Percentiles rank a stretch among this genome's conserved stretches.
phyloP scores from a whole-genome alignment of 2,113 vertebrate genomes.

The Grammomys dolichurus region DNA sequence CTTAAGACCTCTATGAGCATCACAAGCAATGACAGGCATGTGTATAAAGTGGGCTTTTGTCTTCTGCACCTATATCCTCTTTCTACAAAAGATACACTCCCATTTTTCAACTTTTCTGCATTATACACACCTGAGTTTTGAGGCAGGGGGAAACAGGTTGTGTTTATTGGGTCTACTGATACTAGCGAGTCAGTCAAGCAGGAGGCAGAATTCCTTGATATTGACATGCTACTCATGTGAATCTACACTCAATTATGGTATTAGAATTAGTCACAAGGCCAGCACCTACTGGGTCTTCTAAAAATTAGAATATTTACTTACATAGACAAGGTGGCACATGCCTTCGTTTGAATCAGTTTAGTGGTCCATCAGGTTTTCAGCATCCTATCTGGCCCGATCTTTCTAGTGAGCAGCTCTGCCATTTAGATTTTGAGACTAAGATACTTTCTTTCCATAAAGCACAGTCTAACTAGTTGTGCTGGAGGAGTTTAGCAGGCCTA shows the following conservation, averaged over 20 bases:
- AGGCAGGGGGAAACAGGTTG: neutral
- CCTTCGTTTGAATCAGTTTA: neutral
- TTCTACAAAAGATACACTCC: neutral
- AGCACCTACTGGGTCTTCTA: neutral
- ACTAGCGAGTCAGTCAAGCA: neutral
- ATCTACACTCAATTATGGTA: neutral
- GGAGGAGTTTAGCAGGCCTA: neutral
- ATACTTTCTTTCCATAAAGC: no score
- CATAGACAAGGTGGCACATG: neutral
- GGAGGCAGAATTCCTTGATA: no score
- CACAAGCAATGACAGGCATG: neutral
- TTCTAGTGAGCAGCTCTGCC: neutral
- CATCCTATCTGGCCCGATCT: neutral
- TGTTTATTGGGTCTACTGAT: no score
- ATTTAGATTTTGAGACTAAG: neutral
- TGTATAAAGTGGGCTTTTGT: neutral
- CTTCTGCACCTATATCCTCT: neutral
- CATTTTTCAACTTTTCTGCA: neutral
- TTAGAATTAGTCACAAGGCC: neutral
- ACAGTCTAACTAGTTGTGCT: neutral
- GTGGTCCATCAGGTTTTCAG: neutral
- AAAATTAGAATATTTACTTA: neutral
- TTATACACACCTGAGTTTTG: neutral
- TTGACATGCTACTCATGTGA: neutral
- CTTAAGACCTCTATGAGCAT: neutral